Evolutionary conservation across 2,888 invertebrate species (phyloP), one percentile per base, ranked within the genome.

Genomic region (Catocala nupta): DNA sequence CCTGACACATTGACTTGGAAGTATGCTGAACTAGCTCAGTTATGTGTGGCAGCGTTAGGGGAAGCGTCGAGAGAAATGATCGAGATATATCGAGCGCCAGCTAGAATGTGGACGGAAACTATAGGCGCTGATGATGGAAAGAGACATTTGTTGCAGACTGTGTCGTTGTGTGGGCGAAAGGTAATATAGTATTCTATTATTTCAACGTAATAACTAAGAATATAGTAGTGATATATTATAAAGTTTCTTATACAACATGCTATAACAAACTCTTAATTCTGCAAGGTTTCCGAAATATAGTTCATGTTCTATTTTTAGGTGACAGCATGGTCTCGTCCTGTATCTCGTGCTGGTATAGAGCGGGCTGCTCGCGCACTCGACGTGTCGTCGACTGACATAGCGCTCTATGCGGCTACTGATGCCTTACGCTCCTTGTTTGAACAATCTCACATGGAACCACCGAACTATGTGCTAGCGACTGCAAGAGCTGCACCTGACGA

Each of bases 81-180:
- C 0, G 90, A 92, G 49, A 79, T 85, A 4, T 93, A 93, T 58
- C 83, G 86, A 51, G 93, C 93, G 0, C 93, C 94, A 0, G 86
- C 87, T 1, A 87, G 88, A 49, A 76, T 94, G n/a, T 93, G 93
- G 93, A 83, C 86, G 0, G 96, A 96, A 78, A 90, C 96, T 0
- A 91, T 96, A 0, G 87, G 95, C 25, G 93, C 94, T 16, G 92
- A 95, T 65, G 94, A 95, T 49, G 95, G 95, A 1, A 91, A 91
- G 51, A 91, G 94, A 25, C 95, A 95, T 81, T 85, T 95, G 48
- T 78, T 96, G 61, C 96, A 96, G 81, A 96, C 95, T 0, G 95
- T 96, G 11, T 96, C 96, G 0, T 90, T 96, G 33, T 96, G 96
- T 80, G 97, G 97, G 1, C 91, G 97, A 68, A 97, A 97, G 91